Base-by-base conservation (phyloP, 1,140 invertebrate species). In the Tetranychus urticae region DNA sequence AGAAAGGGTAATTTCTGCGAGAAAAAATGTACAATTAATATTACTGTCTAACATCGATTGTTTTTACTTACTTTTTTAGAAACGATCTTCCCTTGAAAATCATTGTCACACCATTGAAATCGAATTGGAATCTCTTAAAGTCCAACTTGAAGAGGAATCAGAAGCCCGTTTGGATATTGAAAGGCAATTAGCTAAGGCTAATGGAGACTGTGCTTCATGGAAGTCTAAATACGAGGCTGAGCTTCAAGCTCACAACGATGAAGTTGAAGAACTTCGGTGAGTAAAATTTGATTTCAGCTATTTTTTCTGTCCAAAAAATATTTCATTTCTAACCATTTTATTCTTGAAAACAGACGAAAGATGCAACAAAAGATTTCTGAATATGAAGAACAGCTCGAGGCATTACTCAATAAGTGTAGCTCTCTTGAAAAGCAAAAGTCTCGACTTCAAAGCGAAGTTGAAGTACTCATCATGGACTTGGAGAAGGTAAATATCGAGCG, bases 391-490 rank as follows among this genome's bases (percentile, higher is more conserved):
- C 88, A 93, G 71, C 89, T 94, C 69, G 89, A 91, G 72, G 80
- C 82, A 61, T 79, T 93, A 64, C 78, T 92, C 66, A 86, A 86
- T 63, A 94, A 93, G 77, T 82, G 90, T 73, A 87, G 82, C 75
- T 88, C 85, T 68, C 77, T 91, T 68, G 88, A 93, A 74, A 93
- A 96, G 74, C 88, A 89, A 70, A 96, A 96, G 76, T 90, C 86
- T 52, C 85, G 90, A 57, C 79, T 96, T 50, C 86, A 93, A 75
- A 89, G 86, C 67, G 91, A 96, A 78, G 86, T 96, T 56, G 90
- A 96, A 73, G 84, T 96, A 14, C 79, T 94, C 68, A 94, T 96
- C 74, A 92, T 96, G 72, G 91, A 96, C 73, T 79, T 96, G 68
- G 91, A 96, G 77, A 96, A 93, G 78, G 79, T 80, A 67, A 66